Evolutionary conservation across 2,113 vertebrate species (phyloP).

Genomic region (Erinaceus europaeus): DNA sequence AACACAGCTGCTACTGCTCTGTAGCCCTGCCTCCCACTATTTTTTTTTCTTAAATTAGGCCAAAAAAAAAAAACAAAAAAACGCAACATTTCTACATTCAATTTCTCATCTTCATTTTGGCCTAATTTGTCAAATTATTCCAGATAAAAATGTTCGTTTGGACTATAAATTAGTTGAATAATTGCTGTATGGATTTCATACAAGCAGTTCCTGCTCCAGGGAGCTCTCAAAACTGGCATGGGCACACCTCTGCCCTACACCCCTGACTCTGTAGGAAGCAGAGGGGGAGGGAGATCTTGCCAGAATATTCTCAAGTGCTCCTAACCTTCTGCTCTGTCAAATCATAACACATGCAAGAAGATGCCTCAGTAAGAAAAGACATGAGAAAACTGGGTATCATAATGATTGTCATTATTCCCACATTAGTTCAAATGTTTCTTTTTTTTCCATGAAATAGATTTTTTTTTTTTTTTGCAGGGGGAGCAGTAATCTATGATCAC

Average conservation of each 20-base stretch:
- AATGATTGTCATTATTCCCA: background rate
- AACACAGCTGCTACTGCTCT: too few species aligned
- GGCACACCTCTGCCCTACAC: background rate
- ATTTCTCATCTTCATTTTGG: conserved; percentile 47
- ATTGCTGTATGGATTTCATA: background rate
- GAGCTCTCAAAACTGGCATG: background rate
- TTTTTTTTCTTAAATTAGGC: background rate
- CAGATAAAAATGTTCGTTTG: conserved; percentile 45
- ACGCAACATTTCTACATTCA: conserved; percentile 10
- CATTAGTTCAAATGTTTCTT: background rate
- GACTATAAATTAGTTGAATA: conserved; percentile 37
- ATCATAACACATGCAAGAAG: background rate
- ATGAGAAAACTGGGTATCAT: background rate
- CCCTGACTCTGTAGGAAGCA: background rate
- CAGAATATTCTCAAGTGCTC: too few species aligned
- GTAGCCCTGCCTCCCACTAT: too few species aligned
- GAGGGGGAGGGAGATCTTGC: too few species aligned
- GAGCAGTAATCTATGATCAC: too few species aligned
- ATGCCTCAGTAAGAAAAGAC: background rate
- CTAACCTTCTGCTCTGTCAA: too few species aligned
- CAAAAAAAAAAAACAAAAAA: too few species aligned
- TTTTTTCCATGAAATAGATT: background rate
- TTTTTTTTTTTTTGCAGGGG: too few species aligned
- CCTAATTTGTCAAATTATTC: conserved; percentile 52
- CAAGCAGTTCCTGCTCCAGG: background rate